These are phyloP conservation scores for Drosophila ogumai DNA, from an alignment of 1,140 invertebrate species.

Conservation along the genomic window DNA sequence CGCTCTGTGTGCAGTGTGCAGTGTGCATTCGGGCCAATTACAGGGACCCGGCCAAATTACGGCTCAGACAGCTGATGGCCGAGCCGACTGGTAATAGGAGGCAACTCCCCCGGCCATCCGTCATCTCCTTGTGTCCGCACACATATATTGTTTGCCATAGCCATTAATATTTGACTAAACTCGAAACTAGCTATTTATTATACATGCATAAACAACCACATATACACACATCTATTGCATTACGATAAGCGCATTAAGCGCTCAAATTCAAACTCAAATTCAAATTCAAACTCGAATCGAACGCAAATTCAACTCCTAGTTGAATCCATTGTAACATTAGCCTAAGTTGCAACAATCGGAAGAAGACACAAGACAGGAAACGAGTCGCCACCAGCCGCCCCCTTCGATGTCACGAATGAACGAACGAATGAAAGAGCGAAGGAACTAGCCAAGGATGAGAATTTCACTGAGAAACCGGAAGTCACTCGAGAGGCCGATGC, in stretches of 20 bases:
- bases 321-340: conserved; percentile 63
- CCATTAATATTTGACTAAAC: conserved; percentile 76
- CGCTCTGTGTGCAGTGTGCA: conserved; percentile 26
- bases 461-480: conserved; percentile 11
- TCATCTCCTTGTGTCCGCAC: conserved; percentile 28
- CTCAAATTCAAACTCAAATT: conserved; percentile 47
- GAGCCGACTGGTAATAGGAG: conserved; percentile 27
- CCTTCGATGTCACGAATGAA: conserved; percentile 71
- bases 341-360: conserved; percentile 38
- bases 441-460: background rate
- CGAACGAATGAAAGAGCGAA: conserved; percentile 38
- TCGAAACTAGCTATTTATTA: conserved; percentile 78
- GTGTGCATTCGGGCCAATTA: conserved; percentile 55
- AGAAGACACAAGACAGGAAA: conserved; percentile 22
- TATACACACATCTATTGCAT: conserved; percentile 49
- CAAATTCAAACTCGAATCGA: conserved; percentile 43
- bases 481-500: conserved; percentile 18
- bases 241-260: conserved; percentile 72
- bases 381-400: conserved; percentile 29
- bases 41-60: conserved; percentile 52
- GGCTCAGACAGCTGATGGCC: conserved; percentile 60
- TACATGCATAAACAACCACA: conserved; percentile 56
- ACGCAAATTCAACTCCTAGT: conserved; percentile 33
- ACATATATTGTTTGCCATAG: conserved; percentile 59
- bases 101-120: conserved; percentile 25